phyloP scores from a whole-genome alignment of 2,113 vertebrate genomes.

The Laterallus jamaicensis region DNA sequence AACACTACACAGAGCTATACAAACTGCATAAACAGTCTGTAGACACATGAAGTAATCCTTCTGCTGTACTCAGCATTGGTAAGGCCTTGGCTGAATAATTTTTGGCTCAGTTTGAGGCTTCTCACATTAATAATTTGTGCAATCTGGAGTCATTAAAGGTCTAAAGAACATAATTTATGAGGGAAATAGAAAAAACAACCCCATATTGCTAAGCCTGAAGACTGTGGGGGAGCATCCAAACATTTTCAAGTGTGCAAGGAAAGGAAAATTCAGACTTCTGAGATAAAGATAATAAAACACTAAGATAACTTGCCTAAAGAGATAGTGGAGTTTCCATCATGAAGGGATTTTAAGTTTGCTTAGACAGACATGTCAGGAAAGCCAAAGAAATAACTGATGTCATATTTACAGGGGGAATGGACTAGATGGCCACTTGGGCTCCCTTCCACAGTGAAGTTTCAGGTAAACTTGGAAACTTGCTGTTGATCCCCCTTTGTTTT shows the following conservation, averaged over 20 bases:
- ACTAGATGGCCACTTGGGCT: background rate
- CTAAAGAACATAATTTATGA: background rate
- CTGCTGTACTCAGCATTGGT: background rate
- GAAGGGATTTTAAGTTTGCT: background rate
- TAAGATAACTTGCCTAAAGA: background rate
- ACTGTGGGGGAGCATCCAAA: background rate
- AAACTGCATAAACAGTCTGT: background rate
- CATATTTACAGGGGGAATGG: background rate
- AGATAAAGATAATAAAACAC: background rate
- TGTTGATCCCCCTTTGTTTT: background rate
- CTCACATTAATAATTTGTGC: background rate
- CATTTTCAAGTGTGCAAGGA: background rate
- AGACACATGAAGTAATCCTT: background rate
- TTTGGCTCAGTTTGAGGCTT: background rate
- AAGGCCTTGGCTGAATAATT: background rate
- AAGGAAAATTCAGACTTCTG: background rate
- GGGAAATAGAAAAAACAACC: background rate
- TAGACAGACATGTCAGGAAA: background rate
- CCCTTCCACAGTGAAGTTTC: background rate
- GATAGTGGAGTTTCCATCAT: background rate
- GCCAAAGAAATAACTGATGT: background rate
- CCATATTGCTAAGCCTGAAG: background rate
- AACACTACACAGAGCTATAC: background rate
- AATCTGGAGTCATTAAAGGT: background rate
- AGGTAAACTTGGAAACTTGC: background rate